Percentiles rank a stretch among this genome's conserved stretches.
These are phyloP conservation scores for Grammomys dolichurus DNA, from an alignment of 2,113 vertebrate species.

Conservation along the genomic window DNA sequence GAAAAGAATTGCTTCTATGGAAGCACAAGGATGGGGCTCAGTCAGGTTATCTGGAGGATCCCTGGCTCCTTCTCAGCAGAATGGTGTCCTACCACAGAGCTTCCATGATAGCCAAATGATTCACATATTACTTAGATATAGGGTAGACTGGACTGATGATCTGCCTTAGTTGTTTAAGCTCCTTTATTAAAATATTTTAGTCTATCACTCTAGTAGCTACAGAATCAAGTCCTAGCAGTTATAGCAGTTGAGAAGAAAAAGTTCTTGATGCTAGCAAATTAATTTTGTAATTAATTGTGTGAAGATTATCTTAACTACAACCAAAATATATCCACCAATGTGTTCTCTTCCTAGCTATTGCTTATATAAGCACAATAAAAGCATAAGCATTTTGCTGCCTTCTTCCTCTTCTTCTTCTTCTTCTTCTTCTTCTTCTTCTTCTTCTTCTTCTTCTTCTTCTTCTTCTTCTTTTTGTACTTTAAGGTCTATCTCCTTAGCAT, in stretches of 20 bases:
- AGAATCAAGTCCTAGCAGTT: neutral
- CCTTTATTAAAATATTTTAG: neutral
- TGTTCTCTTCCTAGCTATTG: no score
- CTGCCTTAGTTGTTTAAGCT: neutral
- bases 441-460: no score
- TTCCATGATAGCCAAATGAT: neutral
- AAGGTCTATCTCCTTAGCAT: slow-evolving; percentile 7
- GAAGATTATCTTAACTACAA: neutral
- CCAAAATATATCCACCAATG: neutral
- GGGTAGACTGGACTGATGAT: neutral
- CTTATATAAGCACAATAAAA: neutral
- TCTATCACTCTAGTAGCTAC: neutral
- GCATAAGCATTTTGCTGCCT: neutral
- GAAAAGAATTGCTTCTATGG: neutral
- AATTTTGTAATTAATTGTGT: neutral
- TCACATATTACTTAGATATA: neutral
- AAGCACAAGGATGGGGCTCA: neutral
- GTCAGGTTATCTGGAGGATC: neutral
- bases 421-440: neutral
- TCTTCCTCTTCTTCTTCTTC: no score
- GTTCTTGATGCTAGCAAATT: neutral
- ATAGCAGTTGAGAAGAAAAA: neutral
- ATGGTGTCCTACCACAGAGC: neutral
- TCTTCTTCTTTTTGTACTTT: neutral
- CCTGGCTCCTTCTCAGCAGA: neutral